Conservation (phyloP, 2,113 vertebrate genomes). For the Phasianus colchicus region DNA sequence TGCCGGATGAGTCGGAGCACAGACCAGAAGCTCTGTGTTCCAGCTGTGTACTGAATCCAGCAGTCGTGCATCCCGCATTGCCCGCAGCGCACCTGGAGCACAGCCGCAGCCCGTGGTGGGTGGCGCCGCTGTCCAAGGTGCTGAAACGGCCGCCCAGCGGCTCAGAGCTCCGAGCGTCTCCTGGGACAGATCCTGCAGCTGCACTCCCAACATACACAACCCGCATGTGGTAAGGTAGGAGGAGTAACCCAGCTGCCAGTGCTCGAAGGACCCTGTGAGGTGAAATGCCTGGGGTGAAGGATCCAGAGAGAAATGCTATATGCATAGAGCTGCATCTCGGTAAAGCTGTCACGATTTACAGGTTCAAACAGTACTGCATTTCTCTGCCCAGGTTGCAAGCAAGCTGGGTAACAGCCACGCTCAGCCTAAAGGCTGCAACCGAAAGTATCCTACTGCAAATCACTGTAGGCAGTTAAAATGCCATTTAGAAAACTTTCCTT, state of each 20-base stretch:
- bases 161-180: too few relatives aligned
- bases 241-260: not conserved
- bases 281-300: fast-evolving
- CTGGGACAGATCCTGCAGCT: fast-evolving
- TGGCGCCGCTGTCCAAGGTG: not conserved
- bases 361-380: not conserved
- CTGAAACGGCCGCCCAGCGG: not conserved
- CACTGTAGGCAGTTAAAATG: too few relatives aligned
- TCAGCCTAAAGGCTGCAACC: not conserved
- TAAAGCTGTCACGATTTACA: not conserved
- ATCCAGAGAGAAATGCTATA: not conserved
- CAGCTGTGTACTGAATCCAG: not conserved
- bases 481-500: not conserved
- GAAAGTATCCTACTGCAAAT: not conserved
- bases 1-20: not conserved
- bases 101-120: too few relatives aligned
- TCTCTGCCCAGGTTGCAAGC: not conserved
- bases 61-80: too few relatives aligned
- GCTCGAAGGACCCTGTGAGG: fast-evolving
- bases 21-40: not conserved
- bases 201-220: fast-evolving
- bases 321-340: too few relatives aligned
- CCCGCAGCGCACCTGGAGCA: not conserved
- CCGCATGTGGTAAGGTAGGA: fast-evolving
- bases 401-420: not conserved